Evolutionary conservation across 2,113 vertebrate species (phyloP).

Genomic region (Cottus gobio): DNA sequence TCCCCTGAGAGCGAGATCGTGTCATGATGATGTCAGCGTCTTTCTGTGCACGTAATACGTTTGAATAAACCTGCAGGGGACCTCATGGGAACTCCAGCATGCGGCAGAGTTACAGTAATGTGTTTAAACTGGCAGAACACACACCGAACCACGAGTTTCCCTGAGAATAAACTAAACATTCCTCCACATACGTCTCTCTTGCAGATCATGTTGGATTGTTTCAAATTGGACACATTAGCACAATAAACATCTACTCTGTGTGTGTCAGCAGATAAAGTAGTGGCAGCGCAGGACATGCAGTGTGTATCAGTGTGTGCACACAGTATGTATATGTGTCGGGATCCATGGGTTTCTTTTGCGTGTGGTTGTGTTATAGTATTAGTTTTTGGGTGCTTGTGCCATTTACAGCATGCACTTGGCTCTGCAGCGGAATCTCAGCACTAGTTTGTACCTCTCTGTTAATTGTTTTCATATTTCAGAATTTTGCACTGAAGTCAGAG

Average conservation of each 20-base stretch:
- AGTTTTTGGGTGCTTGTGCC: neutral
- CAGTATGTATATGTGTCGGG: neutral
- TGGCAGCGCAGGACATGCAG: neutral
- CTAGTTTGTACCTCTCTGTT: neutral
- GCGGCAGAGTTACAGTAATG: conserved; percentile 64
- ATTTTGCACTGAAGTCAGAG: conserved; percentile 1
- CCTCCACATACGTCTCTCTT: conserved; percentile 29
- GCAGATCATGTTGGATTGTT: conserved; percentile 57
- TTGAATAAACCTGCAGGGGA: conserved; percentile 63
- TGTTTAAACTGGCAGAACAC: conserved; percentile 80
- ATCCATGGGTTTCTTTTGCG: neutral
- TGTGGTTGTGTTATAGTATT: neutral
- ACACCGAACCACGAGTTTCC: conserved; percentile 40
- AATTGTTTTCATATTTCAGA: conserved; percentile 10
- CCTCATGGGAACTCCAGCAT: conserved; percentile 48
- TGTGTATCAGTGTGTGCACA: neutral
- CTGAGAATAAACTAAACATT: conserved; percentile 66
- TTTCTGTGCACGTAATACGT: conserved; percentile 61
- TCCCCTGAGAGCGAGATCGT: conserved; percentile 66
- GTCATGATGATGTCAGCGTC: conserved; percentile 70
- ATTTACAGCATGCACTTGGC: conserved; percentile 27
- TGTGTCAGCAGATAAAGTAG: conserved; percentile 30
- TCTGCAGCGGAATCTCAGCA: conserved; percentile 18
- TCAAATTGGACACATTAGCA: conserved; percentile 58
- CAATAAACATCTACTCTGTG: conserved; percentile 49